Base-by-base conservation (phyloP, 2,888 invertebrate species). In the Acrobasis consociella region DNA sequence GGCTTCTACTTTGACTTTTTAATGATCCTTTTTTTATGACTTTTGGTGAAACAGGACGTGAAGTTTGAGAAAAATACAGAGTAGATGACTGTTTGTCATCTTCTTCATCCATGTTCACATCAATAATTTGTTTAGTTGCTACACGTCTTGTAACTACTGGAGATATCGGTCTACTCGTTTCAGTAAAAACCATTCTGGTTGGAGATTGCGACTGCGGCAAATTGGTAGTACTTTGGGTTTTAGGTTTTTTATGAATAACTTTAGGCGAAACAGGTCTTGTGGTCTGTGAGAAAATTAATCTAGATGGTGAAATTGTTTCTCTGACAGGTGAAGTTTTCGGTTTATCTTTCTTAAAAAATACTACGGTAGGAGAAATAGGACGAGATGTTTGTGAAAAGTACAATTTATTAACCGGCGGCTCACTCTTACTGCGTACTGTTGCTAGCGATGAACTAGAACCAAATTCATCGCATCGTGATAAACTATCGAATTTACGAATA, bases 381-480 rank as follows among this genome's bases (percentile, higher is more conserved):
- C 93, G 83, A 49, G 87, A 83, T 15, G 93, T 93, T 83, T 93
- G 93, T 53, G 90, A 93, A 81, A 89, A 93, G 71, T 86, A 86
- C 11, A 93, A 82, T 81, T 93, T 94, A 65, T 93, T 88, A 2
- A 77, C 76, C 2, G 95, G 94, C 16, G 95, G 95, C 72, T 95
- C 95, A 80, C 95, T 95, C 66, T 87, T 92, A 75, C 95, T 95
- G 72, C 95, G 88, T 46, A 93, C 88, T 72, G 89, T 86, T 17
- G 93, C 90, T 64, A 93, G 79, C 42, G 93, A 93, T n/a, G 88
- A 87, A 31, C 77, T 79, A 9, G 92, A 92, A 31, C 91, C 91
- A 74, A 88, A 90, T 65, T 89, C 87, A 67, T 85, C 80, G 69
- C 75, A 78, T 73, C 89, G 87, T 37, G 85, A 80, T 65, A 93